phyloP scores from a whole-genome alignment of 1,140 invertebrate species.

The Aphaenogaster floridana region DNA sequence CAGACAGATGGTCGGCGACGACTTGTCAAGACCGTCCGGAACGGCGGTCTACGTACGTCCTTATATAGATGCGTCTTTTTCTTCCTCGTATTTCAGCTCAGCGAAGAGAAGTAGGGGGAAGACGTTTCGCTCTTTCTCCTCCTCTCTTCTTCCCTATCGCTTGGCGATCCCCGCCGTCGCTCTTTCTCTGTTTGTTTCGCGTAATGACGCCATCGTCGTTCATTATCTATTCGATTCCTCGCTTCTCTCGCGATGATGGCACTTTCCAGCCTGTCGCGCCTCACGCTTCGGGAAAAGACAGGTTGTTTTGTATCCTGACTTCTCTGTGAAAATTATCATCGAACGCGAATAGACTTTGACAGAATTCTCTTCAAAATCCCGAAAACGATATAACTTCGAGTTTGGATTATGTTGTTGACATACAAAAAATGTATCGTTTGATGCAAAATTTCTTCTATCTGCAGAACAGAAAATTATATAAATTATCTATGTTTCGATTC shows the following conservation, averaged over 20 bases:
- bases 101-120: constrained; percentile 20
- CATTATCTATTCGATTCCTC: constrained; percentile 62
- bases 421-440: not conserved
- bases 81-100: constrained; percentile 44
- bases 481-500: not conserved
- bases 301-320: not conserved
- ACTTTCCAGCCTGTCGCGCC: not conserved
- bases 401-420: not conserved
- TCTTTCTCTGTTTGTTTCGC: constrained; percentile 35
- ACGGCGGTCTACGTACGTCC: constrained; percentile 7
- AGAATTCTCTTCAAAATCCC: not conserved
- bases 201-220: constrained; percentile 38
- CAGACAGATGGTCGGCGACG: not conserved
- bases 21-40: constrained; percentile 36
- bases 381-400: not conserved
- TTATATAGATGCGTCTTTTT: constrained; percentile 66
- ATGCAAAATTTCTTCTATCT: not conserved
- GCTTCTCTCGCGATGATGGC: not conserved
- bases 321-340: constrained; percentile 6
- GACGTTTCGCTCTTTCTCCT: constrained; percentile 10
- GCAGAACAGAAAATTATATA: not conserved
- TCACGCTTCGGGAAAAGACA: not conserved
- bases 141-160: not conserved
- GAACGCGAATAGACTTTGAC: not conserved
- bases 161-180: not conserved